A percentile compares a stretch with the other conserved stretches of the same genome.
phyloP scores from a whole-genome alignment of 2,888 invertebrate genomes.

The Steinernema hermaphroditum region DNA sequence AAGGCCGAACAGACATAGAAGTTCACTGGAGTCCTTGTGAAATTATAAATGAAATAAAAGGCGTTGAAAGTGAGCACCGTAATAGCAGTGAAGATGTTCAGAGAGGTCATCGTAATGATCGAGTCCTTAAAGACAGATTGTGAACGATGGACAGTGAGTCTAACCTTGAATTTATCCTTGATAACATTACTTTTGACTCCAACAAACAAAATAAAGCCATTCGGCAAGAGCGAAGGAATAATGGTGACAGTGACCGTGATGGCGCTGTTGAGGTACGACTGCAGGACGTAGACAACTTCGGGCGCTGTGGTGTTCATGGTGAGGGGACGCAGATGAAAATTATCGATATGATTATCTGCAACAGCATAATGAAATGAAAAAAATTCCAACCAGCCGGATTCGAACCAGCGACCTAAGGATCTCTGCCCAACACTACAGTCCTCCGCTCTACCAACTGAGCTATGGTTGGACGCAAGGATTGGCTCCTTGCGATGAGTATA shows the following conservation, averaged over 20 bases:
- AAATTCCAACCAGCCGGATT: constrained; percentile 40
- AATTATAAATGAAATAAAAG: not conserved
- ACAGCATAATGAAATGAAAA: not conserved
- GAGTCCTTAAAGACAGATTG: not conserved
- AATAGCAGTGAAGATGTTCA: not conserved
- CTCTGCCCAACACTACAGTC: constrained; percentile 40
- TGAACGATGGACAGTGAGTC: not conserved
- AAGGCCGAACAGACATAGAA: not conserved
- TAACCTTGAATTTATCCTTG: constrained; percentile 6
- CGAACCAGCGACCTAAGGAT: constrained; percentile 46
- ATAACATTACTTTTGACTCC: not conserved
- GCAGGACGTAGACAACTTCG: not conserved
- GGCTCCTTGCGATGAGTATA: no score
- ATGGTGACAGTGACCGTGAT: not conserved
- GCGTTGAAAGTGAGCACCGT: not conserved
- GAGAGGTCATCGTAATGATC: not conserved
- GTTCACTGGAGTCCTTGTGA: not conserved
- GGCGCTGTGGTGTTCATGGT: not conserved
- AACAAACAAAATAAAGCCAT: not conserved
- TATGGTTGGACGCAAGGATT: no score
- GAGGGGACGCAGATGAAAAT: not conserved
- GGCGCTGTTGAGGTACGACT: not conserved
- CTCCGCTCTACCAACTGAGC: constrained; percentile 47
- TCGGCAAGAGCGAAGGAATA: not conserved
- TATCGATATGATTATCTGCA: not conserved